Conservation (phyloP, 2,888 invertebrate genomes). For the Papilio protenor region DNA sequence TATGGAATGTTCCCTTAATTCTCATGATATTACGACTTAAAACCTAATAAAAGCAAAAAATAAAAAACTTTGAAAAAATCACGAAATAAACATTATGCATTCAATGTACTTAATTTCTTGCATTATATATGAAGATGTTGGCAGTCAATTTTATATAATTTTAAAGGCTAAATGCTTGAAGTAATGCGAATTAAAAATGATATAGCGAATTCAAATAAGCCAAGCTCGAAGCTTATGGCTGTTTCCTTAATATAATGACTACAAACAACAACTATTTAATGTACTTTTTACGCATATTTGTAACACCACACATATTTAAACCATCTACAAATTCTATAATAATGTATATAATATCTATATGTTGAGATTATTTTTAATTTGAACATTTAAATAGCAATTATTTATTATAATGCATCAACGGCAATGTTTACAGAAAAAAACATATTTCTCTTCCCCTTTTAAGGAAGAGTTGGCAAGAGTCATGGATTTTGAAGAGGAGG, state of each 20-base stretch:
- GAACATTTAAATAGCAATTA: conserved; percentile 22
- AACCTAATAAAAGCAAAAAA: conserved; percentile 1
- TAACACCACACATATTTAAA: conserved; percentile 25
- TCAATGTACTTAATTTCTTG: neutral
- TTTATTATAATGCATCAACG: neutral
- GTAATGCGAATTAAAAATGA: neutral
- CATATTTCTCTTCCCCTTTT: too few species aligned
- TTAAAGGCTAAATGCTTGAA: neutral
- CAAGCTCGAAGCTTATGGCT: neutral
- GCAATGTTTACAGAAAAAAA: neutral
- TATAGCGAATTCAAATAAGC: neutral
- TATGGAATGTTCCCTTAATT: conserved; percentile 30
- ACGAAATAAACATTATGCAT: neutral
- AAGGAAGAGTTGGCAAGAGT: too few species aligned
- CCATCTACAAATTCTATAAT: conserved; percentile 5
- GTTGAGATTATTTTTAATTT: conserved; percentile 9
- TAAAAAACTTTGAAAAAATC: neutral
- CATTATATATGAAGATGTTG: neutral
- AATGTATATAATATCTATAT: neutral
- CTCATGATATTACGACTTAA: conserved; percentile 3
- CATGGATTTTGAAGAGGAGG: too few species aligned
- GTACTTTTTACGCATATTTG: conserved; percentile 20
- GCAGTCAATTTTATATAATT: neutral
- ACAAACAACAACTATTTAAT: conserved; percentile 18
- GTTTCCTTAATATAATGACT: conserved; percentile 4